A percentile compares a stretch with the other conserved stretches of the same genome.
Conservation (phyloP, 2,888 invertebrate genomes). For the Crepidodera aurea region DNA sequence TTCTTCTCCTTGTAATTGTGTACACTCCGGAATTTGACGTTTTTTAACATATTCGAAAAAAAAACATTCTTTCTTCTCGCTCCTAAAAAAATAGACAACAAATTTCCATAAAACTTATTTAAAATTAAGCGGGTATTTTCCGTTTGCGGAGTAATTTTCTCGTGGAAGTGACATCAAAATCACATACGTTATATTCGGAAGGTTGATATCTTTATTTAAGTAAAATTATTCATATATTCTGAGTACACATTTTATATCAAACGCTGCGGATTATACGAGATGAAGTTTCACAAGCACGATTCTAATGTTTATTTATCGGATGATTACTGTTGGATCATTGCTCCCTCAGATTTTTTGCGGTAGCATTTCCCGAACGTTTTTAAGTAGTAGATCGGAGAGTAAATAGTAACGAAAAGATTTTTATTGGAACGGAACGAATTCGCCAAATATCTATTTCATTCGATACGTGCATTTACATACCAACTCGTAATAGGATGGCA, state of each 20-base stretch:
- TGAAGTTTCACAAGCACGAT: slow-evolving; percentile 18
- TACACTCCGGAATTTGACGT: no score
- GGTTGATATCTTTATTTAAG: slow-evolving; percentile 26
- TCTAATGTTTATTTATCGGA: slow-evolving; percentile 26
- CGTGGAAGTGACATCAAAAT: slow-evolving; percentile 15
- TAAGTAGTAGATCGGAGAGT: background rate
- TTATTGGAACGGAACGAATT: no score
- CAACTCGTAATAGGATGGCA: no score
- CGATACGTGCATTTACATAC: no score
- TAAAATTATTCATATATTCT: slow-evolving; percentile 26
- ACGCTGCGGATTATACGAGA: slow-evolving; percentile 20
- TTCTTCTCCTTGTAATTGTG: no score
- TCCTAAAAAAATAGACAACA: no score
- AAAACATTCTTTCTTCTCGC: no score
- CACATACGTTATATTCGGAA: slow-evolving; percentile 19
- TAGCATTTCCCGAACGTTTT: no score
- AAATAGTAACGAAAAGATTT: background rate
- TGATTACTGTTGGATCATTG: slow-evolving; percentile 12
- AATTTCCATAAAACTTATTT: slow-evolving; percentile 2
- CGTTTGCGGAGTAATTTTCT: background rate
- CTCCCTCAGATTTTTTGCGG: slow-evolving; percentile 3
- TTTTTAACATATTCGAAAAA: no score
- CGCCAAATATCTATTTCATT: no score
- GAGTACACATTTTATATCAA: slow-evolving; percentile 26
- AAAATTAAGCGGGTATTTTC: slow-evolving; percentile 1